Conservation (phyloP, 2,113 vertebrate species). For the Thryonomys swinderianus region DNA sequence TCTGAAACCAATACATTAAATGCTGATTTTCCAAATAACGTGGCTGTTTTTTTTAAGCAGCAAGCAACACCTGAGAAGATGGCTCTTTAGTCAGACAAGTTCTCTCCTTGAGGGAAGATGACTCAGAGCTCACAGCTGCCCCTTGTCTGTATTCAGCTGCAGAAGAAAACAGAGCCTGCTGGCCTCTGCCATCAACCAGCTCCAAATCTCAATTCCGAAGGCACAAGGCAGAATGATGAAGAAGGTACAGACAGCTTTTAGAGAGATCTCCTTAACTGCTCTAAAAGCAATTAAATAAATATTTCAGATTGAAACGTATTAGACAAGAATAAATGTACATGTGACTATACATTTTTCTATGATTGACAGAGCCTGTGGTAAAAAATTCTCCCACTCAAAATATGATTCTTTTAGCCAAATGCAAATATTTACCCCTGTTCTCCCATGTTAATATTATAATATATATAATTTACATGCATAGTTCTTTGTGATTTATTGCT, state of each 20-base stretch:
- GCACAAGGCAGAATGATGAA: neutral
- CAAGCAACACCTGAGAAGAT: slow-evolving; percentile 41
- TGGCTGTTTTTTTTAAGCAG: slow-evolving; percentile 4
- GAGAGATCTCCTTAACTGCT: neutral
- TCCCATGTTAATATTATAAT: slow-evolving; percentile 71
- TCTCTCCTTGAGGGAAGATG: neutral
- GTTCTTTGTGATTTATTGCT: slow-evolving; percentile 58
- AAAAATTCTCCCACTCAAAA: neutral
- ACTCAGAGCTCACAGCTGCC: neutral
- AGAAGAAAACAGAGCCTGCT: neutral
- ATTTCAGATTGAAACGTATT: slow-evolving; percentile 63
- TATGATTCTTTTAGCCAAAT: slow-evolving; percentile 54
- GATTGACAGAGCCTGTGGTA: neutral
- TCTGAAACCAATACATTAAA: slow-evolving; percentile 51
- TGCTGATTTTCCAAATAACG: slow-evolving; percentile 45
- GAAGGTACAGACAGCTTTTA: slow-evolving; percentile 44
- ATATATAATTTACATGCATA: slow-evolving; percentile 71
- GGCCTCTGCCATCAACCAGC: neutral
- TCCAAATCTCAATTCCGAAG: neutral
- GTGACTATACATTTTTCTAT: slow-evolving; percentile 36
- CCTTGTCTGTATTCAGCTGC: neutral
- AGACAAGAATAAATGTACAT: slow-evolving; percentile 72
- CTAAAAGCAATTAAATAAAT: slow-evolving; percentile 70
- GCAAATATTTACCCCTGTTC: slow-evolving; percentile 61
- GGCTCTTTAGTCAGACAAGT: neutral